These are phyloP conservation scores for Brachionus angularis DNA, from an alignment of 1,140 invertebrate species.

Conservation along the genomic window DNA sequence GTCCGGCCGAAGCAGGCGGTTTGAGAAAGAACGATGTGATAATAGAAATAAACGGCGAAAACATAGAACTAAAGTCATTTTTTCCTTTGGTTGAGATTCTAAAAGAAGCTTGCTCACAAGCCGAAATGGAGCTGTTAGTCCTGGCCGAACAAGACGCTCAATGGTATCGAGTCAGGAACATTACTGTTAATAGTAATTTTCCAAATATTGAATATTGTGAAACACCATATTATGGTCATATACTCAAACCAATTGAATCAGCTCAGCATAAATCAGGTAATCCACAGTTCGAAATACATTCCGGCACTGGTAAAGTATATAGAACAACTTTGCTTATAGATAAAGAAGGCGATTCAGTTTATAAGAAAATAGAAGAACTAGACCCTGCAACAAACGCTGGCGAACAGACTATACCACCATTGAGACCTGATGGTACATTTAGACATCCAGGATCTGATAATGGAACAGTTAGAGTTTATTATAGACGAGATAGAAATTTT, in stretches of 20 bases:
- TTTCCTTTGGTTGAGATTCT: conserved; percentile 29
- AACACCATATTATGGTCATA: conserved; percentile 42
- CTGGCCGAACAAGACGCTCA: conserved; percentile 36
- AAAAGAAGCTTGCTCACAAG: conserved; percentile 8
- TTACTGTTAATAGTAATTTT: conserved; percentile 39
- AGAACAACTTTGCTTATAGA: conserved; percentile 34
- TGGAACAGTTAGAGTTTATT: conserved; percentile 28
- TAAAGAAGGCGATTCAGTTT: conserved; percentile 36
- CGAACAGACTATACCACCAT: not conserved
- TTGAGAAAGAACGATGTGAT: conserved; percentile 40
- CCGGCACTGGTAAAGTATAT: conserved; percentile 20
- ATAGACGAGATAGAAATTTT: conserved; percentile 25
- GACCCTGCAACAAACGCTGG: not conserved
- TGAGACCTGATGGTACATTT: conserved; percentile 36
- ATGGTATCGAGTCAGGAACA: conserved; percentile 23
- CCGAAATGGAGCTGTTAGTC: conserved; percentile 34
- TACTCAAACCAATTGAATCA: conserved; percentile 38
- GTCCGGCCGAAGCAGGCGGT: conserved; percentile 35
- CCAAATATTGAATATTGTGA: conserved; percentile 42
- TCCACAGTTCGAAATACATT: conserved; percentile 39
- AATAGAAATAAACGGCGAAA: conserved; percentile 33
- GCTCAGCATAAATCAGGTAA: not conserved
- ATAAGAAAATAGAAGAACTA: conserved; percentile 28
- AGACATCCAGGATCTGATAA: conserved; percentile 19
- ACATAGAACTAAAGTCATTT: conserved; percentile 35